Conservation (phyloP, 2,888 invertebrate genomes). For the Melanchra persicariae region DNA sequence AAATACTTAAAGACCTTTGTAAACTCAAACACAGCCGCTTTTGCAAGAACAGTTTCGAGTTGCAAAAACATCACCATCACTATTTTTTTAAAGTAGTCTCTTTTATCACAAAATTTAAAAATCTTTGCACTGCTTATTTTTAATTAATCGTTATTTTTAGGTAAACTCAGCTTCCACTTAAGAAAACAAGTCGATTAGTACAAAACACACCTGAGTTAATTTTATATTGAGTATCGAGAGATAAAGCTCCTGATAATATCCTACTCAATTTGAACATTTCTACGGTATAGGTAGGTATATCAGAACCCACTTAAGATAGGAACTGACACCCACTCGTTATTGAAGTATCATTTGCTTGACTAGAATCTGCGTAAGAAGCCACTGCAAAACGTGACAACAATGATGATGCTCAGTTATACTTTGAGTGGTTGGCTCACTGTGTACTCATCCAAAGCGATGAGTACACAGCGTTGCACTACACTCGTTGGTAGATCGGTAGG, state of each 20-base stretch:
- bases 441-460: constrained; percentile 16
- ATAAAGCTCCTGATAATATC: constrained; percentile 32
- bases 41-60: constrained; percentile 27
- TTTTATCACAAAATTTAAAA: constrained; percentile 3
- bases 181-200: constrained; percentile 7
- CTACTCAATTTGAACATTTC: constrained; percentile 25
- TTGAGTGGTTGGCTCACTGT: constrained; percentile 36
- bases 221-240: constrained; percentile 41
- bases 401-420: constrained; percentile 23
- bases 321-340: constrained; percentile 27
- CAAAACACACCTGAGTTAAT: constrained; percentile 3
- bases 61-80: constrained; percentile 53
- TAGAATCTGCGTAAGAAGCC: constrained; percentile 27
- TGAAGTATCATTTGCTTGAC: constrained; percentile 21
- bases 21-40: constrained; percentile 24
- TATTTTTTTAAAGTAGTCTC: constrained; percentile 7
- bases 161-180: constrained; percentile 6
- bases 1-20: constrained; percentile 36
- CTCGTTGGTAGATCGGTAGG: constrained; percentile 20
- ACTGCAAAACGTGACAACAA: constrained; percentile 49
- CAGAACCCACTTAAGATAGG: constrained; percentile 43
- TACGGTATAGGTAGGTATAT: not conserved
- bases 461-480: no score
- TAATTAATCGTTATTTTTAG: not conserved
- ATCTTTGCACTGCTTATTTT: constrained; percentile 18